phyloP scores from a whole-genome alignment of 2,888 invertebrate species.

The Odontocerum albicorne region DNA sequence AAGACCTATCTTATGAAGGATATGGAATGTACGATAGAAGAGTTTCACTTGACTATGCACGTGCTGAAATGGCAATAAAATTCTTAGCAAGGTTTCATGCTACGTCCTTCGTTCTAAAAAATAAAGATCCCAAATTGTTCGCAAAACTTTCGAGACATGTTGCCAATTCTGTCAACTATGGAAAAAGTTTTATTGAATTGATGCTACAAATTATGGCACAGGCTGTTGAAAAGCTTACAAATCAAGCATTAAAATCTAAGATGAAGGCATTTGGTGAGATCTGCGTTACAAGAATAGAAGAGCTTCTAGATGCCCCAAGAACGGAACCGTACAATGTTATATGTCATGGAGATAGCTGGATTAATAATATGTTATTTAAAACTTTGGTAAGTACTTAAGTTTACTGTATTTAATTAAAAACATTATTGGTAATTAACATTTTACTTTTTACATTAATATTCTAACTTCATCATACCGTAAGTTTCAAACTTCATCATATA shows the following conservation, averaged over 20 bases:
- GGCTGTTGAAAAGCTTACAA: neutral
- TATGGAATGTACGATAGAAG: constrained; percentile 15
- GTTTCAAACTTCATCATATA: too few relatives aligned
- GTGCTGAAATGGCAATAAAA: constrained; percentile 5
- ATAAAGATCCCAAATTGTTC: constrained; percentile 44
- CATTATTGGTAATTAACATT: too few relatives aligned
- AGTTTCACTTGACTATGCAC: constrained; percentile 5
- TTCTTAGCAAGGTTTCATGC: constrained; percentile 13
- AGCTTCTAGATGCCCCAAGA: neutral
- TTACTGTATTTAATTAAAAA: too few relatives aligned
- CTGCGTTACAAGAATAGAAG: neutral
- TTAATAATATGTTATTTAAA: constrained; percentile 18
- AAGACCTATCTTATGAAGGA: constrained; percentile 16
- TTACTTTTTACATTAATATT: too few relatives aligned
- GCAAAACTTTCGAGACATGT: constrained; percentile 29
- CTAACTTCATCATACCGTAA: too few relatives aligned
- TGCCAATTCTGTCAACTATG: neutral
- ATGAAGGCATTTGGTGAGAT: too few relatives aligned
- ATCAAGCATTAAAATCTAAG: too few relatives aligned
- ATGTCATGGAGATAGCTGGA: constrained; percentile 18
- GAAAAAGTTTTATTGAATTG: neutral
- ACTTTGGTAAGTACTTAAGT: too few relatives aligned
- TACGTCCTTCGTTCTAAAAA: constrained; percentile 40
- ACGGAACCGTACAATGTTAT: constrained; percentile 13
- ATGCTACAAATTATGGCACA: neutral